Conservation (phyloP, 1,140 invertebrate genomes). For the Drosophila suzukii region DNA sequence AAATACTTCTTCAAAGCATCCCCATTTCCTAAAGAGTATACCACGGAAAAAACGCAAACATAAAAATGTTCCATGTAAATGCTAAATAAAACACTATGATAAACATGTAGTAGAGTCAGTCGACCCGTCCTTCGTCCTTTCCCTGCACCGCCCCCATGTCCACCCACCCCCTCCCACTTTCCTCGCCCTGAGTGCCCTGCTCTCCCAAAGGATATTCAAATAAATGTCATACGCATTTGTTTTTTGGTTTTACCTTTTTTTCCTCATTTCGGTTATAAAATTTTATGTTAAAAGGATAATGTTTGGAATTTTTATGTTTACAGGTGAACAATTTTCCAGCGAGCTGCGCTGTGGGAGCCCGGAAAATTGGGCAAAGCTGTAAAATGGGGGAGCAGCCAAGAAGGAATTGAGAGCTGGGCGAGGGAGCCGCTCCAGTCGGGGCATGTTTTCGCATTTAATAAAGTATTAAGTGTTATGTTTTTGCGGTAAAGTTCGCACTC, state of each 20-base stretch:
- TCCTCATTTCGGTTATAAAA: constrained; percentile 68
- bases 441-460: constrained; percentile 82
- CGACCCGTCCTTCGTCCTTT: constrained; percentile 21
- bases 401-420: not conserved
- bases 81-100: constrained; percentile 80
- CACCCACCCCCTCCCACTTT: not conserved
- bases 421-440: constrained; percentile 4
- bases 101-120: constrained; percentile 67
- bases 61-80: constrained; percentile 58
- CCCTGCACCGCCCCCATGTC: not conserved
- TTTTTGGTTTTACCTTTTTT: constrained; percentile 65
- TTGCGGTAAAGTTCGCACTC: constrained; percentile 69
- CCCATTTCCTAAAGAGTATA: constrained; percentile 27
- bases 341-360: constrained; percentile 22
- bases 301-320: constrained; percentile 82
- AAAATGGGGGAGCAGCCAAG: not conserved
- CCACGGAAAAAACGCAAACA: constrained; percentile 27
- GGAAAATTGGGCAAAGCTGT: not conserved
- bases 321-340: constrained; percentile 79
- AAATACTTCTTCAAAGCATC: not conserved
- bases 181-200: constrained; percentile 26
- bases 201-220: constrained; percentile 80
- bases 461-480: constrained; percentile 82
- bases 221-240: constrained; percentile 83
- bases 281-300: constrained; percentile 83